Evolutionary conservation across 1,140 invertebrate species (phyloP).

Genomic region (Caerostris darwini): DNA sequence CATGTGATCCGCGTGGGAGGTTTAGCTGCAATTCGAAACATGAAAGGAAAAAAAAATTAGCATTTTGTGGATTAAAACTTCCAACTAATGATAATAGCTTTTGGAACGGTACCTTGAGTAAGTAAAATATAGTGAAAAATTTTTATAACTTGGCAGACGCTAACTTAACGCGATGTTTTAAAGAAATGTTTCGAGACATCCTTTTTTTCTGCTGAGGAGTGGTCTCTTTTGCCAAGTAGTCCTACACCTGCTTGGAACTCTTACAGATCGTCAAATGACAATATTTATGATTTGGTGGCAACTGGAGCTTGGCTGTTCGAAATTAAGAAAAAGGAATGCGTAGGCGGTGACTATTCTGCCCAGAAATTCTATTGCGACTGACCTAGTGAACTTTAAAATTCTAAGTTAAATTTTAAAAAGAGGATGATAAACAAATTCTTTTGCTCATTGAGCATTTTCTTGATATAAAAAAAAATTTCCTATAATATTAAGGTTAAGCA

Average conservation of each 20-base stretch:
- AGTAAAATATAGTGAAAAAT: conserved; percentile 22
- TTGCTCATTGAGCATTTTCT: too few species aligned
- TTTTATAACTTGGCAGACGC: conserved; percentile 39
- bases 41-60: conserved; percentile 1
- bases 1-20: conserved; percentile 62
- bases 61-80: conserved; percentile 9
- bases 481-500: too few species aligned
- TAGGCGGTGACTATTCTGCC: not conserved
- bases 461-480: too few species aligned
- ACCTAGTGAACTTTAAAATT: conserved; percentile 1
- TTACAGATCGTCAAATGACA: conserved; percentile 3
- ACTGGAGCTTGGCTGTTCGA: conserved; percentile 23
- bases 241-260: conserved; percentile 4
- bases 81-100: not conserved
- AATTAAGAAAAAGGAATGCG: not conserved
- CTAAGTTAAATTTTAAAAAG: not conserved
- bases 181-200: not conserved
- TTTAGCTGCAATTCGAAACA: not conserved
- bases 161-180: conserved; percentile 47
- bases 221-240: not conserved
- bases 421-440: too few species aligned
- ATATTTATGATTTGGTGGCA: conserved; percentile 29
- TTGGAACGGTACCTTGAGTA: conserved; percentile 5
- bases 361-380: not conserved
- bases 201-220: not conserved